Base-by-base conservation (phyloP, 2,797 vertebrate genomes). In the Jordanella pulchra region DNA sequence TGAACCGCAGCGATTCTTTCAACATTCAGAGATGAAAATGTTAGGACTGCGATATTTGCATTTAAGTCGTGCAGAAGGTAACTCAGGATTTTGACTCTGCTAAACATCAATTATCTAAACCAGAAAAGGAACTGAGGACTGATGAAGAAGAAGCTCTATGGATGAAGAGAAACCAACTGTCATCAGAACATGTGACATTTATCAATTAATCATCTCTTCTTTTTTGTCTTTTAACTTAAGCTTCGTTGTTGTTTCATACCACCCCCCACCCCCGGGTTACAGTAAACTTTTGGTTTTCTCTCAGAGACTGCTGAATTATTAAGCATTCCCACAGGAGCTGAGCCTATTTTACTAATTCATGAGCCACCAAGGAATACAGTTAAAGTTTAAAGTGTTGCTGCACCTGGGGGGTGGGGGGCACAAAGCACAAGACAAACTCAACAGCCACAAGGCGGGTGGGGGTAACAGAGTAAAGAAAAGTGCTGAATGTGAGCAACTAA, bases 341-440 rank as follows among this genome's bases (percentile, higher is more conserved):
- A 92, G 89, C 89, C 87, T 86, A 86, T 89, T 93, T 95, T 93
- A 95, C 93, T 95, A 95, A 96, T 95, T 95, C 95, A 95, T 96
- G 94, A 94, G 88, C 89, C 93, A 92, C 93, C 66, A 88, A 93
- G 94, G 93, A 94, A 95, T 94, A 94, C 87, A 92, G 93, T 87
- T 93, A 88, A 93, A 95, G 91, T 95, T 96, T 95, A 94, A 95
- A 93, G 91, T 64, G 68, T 77, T 79, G 86, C 83, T 86, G 85
- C 87, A 94, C 92, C 92, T 91, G 86, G 81, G 86, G 32, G 32
- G 21, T 7, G 82, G 80, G 75, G n/a, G 66, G 65, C 30, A 71
- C 65, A 86, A 82, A 87, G 86, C 75, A 83, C 79, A 86, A 87
- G 74, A 89, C 86, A 88, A 84, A 90, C 89, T 78, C 86, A 86